Evolutionary conservation across 1,140 invertebrate genomes (phyloP).

Genomic region (Nephila pilipes): DNA sequence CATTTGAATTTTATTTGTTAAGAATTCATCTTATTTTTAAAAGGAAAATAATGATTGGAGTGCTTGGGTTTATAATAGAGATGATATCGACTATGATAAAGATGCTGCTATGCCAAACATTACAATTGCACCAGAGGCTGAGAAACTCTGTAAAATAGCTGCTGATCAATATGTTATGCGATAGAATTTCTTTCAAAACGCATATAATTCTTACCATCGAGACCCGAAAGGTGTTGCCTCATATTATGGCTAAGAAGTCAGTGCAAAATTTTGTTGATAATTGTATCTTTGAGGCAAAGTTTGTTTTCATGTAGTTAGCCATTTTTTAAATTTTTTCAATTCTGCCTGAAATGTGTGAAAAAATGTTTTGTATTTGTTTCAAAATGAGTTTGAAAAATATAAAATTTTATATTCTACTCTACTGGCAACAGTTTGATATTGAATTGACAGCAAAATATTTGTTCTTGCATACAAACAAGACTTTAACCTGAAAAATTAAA

Average conservation of each 20-base stretch:
- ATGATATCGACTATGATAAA: neutral
- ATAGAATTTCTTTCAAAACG: conserved; percentile 86
- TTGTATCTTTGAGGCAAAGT: too few relatives aligned
- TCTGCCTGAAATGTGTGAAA: too few relatives aligned
- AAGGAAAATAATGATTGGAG: conserved; percentile 60
- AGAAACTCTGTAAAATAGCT: conserved; percentile 82
- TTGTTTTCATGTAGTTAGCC: too few relatives aligned
- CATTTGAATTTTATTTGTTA: neutral
- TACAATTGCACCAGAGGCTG: conserved; percentile 51
- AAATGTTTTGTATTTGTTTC: too few relatives aligned
- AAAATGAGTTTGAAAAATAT: too few relatives aligned
- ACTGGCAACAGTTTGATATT: too few relatives aligned
- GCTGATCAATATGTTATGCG: conserved; percentile 82
- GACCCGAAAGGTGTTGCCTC: conserved; percentile 86
- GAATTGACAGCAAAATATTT: too few relatives aligned
- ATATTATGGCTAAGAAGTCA: conserved; percentile 88
- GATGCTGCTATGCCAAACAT: neutral
- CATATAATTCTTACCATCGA: conserved; percentile 85
- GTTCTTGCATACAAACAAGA: too few relatives aligned
- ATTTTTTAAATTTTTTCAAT: too few relatives aligned
- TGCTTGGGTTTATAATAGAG: conserved; percentile 35
- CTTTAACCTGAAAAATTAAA: too few relatives aligned
- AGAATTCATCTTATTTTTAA: neutral
- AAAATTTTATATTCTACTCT: too few relatives aligned
- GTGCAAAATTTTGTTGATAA: too few relatives aligned